A percentile compares a stretch with the other conserved stretches of the same genome.
Conservation (phyloP, 2,888 invertebrate genomes). For the Drosophila aldrichi region DNA sequence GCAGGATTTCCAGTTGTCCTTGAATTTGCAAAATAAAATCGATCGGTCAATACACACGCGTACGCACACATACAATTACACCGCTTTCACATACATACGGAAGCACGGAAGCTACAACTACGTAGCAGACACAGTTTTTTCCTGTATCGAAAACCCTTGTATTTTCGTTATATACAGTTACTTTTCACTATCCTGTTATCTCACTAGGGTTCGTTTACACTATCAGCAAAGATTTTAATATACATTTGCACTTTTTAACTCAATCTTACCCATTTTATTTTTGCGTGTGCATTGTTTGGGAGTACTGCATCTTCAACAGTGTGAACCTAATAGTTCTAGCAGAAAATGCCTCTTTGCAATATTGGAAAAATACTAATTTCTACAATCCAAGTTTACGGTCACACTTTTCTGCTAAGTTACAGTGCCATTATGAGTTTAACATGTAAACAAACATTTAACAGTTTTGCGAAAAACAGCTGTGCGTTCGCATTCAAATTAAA, state of each 20-base stretch:
- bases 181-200: conserved; percentile 7
- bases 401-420: conserved; percentile 17
- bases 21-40: conserved; percentile 81
- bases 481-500: neutral
- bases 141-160: conserved; percentile 27
- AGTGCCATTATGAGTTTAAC: conserved; percentile 30
- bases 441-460: conserved; percentile 23
- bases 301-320: conserved; percentile 57
- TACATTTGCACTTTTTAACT: conserved; percentile 59
- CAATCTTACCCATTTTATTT: conserved; percentile 77
- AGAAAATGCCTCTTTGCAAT: conserved; percentile 21
- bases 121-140: conserved; percentile 58
- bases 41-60: conserved; percentile 74
- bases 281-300: conserved; percentile 73
- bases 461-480: conserved; percentile 34
- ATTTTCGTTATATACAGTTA: neutral
- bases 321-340: conserved; percentile 19
- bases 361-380: conserved; percentile 21
- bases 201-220: neutral
- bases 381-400: conserved; percentile 2
- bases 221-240: conserved; percentile 30
- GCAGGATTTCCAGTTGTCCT: conserved; percentile 73
- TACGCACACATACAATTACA: conserved; percentile 34
- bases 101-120: conserved; percentile 42
- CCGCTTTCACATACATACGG: conserved; percentile 37